Base-by-base conservation (phyloP, 2,113 vertebrate genomes). In the Sorex fumeus region DNA sequence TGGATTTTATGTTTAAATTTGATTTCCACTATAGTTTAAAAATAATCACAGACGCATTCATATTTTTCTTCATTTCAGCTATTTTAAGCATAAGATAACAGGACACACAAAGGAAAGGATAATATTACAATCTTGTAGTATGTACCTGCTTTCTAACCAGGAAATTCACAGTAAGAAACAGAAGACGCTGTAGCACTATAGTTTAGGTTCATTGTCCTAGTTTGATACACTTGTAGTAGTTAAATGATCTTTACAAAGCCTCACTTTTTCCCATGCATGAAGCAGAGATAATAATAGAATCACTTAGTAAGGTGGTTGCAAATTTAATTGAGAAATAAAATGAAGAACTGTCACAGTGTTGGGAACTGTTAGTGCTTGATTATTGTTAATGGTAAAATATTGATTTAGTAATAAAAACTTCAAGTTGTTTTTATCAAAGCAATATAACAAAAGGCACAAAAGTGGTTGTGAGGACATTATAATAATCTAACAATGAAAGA, bases 241-340 rank as follows among this genome's bases (percentile, higher is more conserved):
- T 72, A 90, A 69, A 53, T 71, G 36, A 28, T 10, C 34, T 69
- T 64, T 82, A 84, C 67, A 79, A 62, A 62, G 0, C 0, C 62
- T 79, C 75, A n/a, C 43, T 74, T 60, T 75, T 47, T 84, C 11
- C 23, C 2, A 36, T 34, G 1, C 23, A 32, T 66, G 53, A 77
- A 83, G 66, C 25, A 70, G n/a, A 76, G 30, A 85, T 60, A 60
- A 84, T 47, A 83, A 60, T 50, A 34, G 27, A 50, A n/a, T 53
- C 83, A 66, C 12, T 53, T 87, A 40, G 5, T 76, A 85, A 76
- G 53, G 13, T 21, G 64, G 18, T 76, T 81, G 72, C 57, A 27
- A 77, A 92, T 47, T 87, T 71, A 88, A 86, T 57, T 36, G 43
- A 60, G 30, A 72, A 57, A 64, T 50, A 82, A 78, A 36, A 27